phyloP scores from a whole-genome alignment of 2,888 invertebrate species.

The Galeopsomyia nigrocyanea region DNA sequence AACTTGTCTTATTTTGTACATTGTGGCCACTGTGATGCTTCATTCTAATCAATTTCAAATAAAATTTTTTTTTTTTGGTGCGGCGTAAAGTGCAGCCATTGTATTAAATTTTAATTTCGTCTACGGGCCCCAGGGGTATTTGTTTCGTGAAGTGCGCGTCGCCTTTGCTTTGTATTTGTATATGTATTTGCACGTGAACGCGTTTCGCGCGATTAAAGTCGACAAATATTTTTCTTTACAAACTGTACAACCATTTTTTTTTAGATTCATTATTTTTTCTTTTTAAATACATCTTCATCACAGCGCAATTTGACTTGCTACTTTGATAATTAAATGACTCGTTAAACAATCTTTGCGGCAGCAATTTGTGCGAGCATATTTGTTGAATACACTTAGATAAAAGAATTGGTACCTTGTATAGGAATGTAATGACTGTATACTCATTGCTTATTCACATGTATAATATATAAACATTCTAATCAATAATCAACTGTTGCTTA shows the following conservation, averaged over 20 bases:
- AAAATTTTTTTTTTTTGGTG: background rate
- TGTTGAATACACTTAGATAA: constrained; percentile 40
- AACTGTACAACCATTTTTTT: constrained; percentile 29
- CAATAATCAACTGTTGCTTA: constrained; percentile 25
- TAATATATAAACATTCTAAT: constrained; percentile 26
- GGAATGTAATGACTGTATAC: constrained; percentile 45
- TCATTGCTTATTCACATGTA: constrained; percentile 30
- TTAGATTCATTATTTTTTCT: constrained; percentile 14
- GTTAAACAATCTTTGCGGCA: constrained; percentile 45
- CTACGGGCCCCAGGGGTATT: constrained; percentile 21
- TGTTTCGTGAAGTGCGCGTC: constrained; percentile 36
- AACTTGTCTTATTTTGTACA: constrained; percentile 42
- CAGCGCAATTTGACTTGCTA: constrained; percentile 37
- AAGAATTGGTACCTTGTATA: constrained; percentile 42
- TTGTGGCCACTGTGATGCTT: constrained; percentile 8
- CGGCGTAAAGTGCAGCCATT: background rate
- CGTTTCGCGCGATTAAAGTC: constrained; percentile 42
- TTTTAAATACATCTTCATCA: constrained; percentile 32
- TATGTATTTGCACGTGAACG: constrained; percentile 21
- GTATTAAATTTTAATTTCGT: constrained; percentile 9
- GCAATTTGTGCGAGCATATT: constrained; percentile 38
- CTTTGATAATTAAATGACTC: constrained; percentile 32
- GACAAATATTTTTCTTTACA: constrained; percentile 21
- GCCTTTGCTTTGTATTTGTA: background rate
- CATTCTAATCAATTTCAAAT: background rate